Evolutionary conservation across 2,797 vertebrate species (phyloP).

Genomic region (Saxicola maurus): DNA sequence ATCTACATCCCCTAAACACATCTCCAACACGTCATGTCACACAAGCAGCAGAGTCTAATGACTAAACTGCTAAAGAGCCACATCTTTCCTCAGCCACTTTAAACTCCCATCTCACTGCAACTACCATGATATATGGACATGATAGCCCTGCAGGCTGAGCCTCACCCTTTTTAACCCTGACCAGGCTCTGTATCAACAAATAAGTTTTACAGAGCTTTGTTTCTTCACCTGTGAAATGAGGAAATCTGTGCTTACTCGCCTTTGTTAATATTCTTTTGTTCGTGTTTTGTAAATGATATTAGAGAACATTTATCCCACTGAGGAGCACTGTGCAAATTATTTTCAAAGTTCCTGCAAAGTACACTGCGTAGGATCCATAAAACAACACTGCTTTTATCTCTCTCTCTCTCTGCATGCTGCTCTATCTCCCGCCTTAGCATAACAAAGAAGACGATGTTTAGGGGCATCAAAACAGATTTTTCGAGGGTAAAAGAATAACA

Average conservation of each 20-base stretch:
- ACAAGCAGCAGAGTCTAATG: neutral
- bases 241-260: slow-evolving; percentile 7
- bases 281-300: neutral
- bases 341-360: slow-evolving; percentile 26
- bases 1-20: neutral
- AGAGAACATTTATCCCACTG: neutral
- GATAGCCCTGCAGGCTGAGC: neutral
- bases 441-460: slow-evolving; percentile 20
- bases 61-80: neutral
- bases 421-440: slow-evolving; percentile 5
- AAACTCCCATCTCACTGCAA: neutral
- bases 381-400: slow-evolving; percentile 30
- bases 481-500: slow-evolving; percentile 13
- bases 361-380: slow-evolving; percentile 16
- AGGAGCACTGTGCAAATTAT: neutral
- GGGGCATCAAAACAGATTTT: slow-evolving; percentile 16
- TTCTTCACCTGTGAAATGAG: slow-evolving; percentile 23
- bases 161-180: neutral
- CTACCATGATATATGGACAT: fast-evolving
- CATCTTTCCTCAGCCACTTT: neutral
- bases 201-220: neutral
- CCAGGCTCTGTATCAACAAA: neutral
- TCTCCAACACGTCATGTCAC: neutral
- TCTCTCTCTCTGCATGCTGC: neutral
- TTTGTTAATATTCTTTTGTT: slow-evolving; percentile 26